A percentile compares a stretch with the other conserved stretches of the same genome.
Evolutionary conservation across 1,140 invertebrate species (phyloP).

Genomic region (Meloidogyne chitwoodi): DNA sequence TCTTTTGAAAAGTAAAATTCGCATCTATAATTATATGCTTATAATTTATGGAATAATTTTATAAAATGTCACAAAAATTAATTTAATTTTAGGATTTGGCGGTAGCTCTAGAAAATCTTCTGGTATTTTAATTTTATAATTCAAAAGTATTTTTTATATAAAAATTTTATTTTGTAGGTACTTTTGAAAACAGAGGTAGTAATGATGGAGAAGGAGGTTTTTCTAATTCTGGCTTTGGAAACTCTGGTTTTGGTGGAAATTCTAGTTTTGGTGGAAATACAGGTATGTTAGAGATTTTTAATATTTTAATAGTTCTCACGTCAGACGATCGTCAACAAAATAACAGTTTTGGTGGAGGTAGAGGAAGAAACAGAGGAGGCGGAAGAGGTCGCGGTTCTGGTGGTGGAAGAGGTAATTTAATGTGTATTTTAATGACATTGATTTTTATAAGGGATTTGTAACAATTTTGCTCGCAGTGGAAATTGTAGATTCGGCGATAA

Average conservation of each 20-base stretch:
- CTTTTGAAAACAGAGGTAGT: not conserved
- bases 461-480: not conserved
- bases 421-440: not conserved
- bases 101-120: not conserved
- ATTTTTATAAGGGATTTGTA: not conserved
- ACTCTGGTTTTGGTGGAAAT: not conserved
- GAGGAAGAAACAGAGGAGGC: not conserved
- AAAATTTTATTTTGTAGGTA: not conserved
- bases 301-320: not conserved
- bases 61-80: not conserved
- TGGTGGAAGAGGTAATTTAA: not conserved
- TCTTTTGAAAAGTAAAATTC: not conserved
- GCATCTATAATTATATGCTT: not conserved
- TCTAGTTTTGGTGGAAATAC: not conserved
- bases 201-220: not conserved
- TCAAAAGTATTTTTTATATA: not conserved
- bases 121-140: not conserved
- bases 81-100: not conserved
- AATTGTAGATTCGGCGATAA: not conserved
- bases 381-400: not conserved
- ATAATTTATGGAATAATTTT: not conserved
- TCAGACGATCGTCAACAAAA: not conserved
- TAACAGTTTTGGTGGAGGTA: not conserved
- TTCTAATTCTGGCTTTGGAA: slow-evolving; percentile 4
- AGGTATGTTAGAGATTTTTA: not conserved